Evolutionary conservation across 2,113 vertebrate genomes (phyloP).

Genomic region (Gallinago undulata): DNA sequence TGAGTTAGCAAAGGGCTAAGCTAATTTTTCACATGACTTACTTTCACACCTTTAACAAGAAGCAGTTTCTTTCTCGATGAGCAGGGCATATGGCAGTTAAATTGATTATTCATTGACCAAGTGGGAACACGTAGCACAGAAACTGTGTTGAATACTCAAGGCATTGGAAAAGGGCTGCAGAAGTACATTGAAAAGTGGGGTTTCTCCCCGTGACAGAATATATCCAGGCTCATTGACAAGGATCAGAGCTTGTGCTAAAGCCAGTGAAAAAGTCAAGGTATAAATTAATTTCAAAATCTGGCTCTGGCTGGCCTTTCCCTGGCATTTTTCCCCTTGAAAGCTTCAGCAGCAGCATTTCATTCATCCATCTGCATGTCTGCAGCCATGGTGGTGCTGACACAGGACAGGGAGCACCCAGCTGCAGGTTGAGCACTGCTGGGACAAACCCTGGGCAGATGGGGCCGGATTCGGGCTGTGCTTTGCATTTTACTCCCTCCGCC

Average conservation of each 20-base stretch:
- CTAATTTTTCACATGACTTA: constrained; percentile 22
- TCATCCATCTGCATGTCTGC: accelerated
- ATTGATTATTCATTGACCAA: background rate
- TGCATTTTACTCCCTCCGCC: background rate
- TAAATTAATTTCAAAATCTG: background rate
- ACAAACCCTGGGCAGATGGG: background rate
- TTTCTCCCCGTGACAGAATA: background rate
- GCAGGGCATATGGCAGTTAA: background rate
- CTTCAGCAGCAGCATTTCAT: accelerated
- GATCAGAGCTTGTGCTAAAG: background rate
- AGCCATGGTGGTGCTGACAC: accelerated
- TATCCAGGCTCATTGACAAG: too few species aligned
- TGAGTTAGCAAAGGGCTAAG: constrained; percentile 13
- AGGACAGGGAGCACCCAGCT: accelerated
- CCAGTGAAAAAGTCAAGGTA: background rate
- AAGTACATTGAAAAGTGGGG: background rate
- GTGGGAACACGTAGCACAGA: background rate
- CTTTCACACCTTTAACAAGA: constrained; percentile 42
- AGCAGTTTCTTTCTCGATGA: background rate
- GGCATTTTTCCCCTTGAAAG: background rate
- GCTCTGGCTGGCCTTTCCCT: background rate
- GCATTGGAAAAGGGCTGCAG: background rate
- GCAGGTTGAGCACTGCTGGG: background rate
- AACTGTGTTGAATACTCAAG: background rate
- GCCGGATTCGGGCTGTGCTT: accelerated